These are phyloP conservation scores for Frankliniella fusca DNA, from an alignment of 2,888 invertebrate species.

Conservation along the genomic window DNA sequence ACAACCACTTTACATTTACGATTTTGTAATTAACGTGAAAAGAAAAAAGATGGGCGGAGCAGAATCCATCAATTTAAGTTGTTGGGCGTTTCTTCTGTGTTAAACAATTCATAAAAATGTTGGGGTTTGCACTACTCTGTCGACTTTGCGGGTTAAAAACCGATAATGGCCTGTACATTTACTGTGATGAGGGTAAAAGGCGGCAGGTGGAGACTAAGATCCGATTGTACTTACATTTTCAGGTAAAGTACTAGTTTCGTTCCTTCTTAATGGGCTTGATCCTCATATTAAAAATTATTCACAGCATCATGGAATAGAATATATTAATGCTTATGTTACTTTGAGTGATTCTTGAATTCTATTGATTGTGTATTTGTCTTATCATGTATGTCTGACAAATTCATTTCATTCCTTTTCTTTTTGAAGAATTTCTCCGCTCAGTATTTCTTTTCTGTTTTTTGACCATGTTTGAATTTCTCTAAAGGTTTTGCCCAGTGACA, in stretches of 20 bases:
- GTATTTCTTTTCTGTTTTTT: background rate
- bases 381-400: no score
- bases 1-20: background rate
- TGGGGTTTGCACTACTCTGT: background rate
- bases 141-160: background rate
- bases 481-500: background rate
- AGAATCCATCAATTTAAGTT: background rate
- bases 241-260: background rate
- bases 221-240: conserved; percentile 5
- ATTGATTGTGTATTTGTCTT: no score
- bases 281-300: background rate
- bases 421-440: no score
- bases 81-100: background rate
- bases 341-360: no score
- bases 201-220: conserved; percentile 11
- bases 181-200: conserved; percentile 13
- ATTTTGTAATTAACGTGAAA: background rate
- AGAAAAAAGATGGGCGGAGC: background rate
- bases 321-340: background rate
- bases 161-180: conserved; percentile 16
- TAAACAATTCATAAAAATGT: background rate
- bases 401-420: no score
- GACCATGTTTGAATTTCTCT: background rate
- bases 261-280: background rate
- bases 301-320: background rate